Evolutionary conservation across 1,140 invertebrate genomes (phyloP).

Genomic region (Trinorchestia longiramus): DNA sequence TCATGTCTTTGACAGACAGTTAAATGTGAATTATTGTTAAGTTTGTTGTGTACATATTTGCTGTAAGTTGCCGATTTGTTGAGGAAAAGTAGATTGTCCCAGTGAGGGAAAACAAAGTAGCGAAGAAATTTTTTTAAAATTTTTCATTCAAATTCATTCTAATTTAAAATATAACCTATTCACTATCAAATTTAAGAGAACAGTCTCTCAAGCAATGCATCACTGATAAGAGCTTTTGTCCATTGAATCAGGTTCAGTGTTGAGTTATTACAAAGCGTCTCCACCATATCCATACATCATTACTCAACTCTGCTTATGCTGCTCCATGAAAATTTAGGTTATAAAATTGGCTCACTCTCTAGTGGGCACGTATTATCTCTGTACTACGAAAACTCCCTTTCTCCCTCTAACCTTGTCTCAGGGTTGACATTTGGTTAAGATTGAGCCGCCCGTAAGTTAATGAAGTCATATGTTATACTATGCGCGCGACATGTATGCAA

Average conservation of each 20-base stretch:
- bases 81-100: neutral
- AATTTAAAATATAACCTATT: too few species aligned
- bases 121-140: neutral
- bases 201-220: neutral
- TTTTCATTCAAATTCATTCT: neutral
- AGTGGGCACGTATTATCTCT: neutral
- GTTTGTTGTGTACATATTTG: constrained; percentile 43
- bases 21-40: constrained; percentile 51
- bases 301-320: neutral
- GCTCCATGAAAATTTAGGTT: neutral
- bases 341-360: neutral
- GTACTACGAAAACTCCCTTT: neutral
- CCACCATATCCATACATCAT: neutral
- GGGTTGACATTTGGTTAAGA: neutral
- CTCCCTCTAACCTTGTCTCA: neutral
- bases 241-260: neutral
- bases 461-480: neutral
- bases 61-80: constrained; percentile 11
- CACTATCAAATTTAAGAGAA: too few species aligned
- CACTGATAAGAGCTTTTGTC: neutral
- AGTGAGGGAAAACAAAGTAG: neutral
- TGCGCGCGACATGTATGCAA: neutral
- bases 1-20: constrained; percentile 41
- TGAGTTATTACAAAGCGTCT: neutral
- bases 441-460: neutral